Evolutionary conservation across 2,113 vertebrate species (phyloP).

Genomic region (Corythornis cristatus): DNA sequence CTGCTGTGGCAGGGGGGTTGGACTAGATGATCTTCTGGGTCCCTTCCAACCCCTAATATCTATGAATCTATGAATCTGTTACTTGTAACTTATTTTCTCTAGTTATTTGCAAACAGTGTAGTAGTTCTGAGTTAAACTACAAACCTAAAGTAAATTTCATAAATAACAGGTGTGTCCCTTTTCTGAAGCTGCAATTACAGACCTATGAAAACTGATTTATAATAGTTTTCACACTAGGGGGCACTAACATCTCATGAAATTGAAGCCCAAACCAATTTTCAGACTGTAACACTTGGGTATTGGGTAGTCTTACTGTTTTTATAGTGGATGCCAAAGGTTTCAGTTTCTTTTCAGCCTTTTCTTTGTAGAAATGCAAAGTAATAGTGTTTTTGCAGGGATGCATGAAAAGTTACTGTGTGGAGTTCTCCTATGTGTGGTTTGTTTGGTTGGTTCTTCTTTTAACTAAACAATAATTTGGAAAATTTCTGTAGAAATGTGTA

Average conservation of each 20-base stretch:
- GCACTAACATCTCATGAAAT: constrained; percentile 60
- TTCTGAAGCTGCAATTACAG: background rate
- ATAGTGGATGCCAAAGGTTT: background rate
- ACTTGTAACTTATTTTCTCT: background rate
- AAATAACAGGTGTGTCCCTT: background rate
- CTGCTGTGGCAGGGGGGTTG: no score
- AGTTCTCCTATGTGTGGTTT: background rate
- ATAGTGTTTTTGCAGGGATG: background rate
- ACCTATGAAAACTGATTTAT: background rate
- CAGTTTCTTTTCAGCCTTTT: background rate
- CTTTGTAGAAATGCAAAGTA: background rate
- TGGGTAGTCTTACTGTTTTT: background rate
- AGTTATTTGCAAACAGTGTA: background rate
- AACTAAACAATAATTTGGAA: background rate
- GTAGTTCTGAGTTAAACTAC: background rate
- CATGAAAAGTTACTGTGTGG: background rate
- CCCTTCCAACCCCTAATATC: no score
- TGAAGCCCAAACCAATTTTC: background rate
- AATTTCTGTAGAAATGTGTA: background rate
- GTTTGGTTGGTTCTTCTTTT: background rate
- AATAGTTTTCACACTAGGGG: constrained; percentile 66
- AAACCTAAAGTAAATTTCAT: background rate
- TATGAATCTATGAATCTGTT: no score
- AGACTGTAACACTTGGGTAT: background rate
- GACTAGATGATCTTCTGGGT: no score